phyloP scores from a whole-genome alignment of 2,888 invertebrate genomes.

The Tyria jacobaeae region DNA sequence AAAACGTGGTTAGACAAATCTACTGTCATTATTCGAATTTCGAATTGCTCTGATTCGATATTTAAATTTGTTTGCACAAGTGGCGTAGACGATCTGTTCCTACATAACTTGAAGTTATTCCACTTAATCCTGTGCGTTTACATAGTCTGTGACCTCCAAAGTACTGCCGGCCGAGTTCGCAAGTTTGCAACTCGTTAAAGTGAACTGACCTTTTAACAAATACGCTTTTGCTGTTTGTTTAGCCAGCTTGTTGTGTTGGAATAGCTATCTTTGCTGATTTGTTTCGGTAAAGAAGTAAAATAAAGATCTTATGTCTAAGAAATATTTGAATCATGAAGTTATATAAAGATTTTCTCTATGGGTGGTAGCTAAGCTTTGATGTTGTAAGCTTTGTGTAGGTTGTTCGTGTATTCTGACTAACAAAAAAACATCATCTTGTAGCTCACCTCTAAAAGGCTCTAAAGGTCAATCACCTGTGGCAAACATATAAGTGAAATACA shows the following conservation, averaged over 20 bases:
- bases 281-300: background rate
- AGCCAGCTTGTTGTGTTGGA: constrained; percentile 23
- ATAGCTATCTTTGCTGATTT: constrained; percentile 1
- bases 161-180: constrained; percentile 43
- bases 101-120: constrained; percentile 30
- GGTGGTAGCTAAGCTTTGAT: too few relatives aligned
- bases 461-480: background rate
- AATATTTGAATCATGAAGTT: background rate
- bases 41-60: constrained; percentile 1
- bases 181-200: constrained; percentile 61
- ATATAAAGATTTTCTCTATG: background rate
- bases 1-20: background rate
- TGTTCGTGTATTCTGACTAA: too few relatives aligned
- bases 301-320: background rate
- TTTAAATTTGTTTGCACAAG: constrained; percentile 5
- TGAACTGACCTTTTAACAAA: constrained; percentile 57
- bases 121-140: constrained; percentile 39
- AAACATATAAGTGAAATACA: background rate
- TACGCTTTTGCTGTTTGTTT: constrained; percentile 40
- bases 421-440: background rate
- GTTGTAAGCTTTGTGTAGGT: too few relatives aligned
- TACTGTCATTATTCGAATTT: background rate
- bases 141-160: constrained; percentile 32
- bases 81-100: constrained; percentile 7
- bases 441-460: too few relatives aligned